Base-by-base conservation (phyloP, 1,140 invertebrate genomes). In the Delia radicum region DNA sequence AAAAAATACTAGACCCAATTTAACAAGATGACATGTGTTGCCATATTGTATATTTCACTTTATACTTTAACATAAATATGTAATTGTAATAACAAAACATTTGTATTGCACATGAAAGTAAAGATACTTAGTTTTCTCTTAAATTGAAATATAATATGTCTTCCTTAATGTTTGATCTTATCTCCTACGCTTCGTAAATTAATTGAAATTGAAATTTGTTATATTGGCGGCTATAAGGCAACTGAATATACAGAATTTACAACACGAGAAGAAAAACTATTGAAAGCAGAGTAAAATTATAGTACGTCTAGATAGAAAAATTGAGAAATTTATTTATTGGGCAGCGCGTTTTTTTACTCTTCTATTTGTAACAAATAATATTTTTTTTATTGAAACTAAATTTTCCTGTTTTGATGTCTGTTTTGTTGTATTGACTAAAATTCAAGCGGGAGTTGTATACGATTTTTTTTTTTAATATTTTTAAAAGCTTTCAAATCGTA, bases 141-240 rank as follows among this genome's bases (percentile, higher is more conserved):
- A 15, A 42, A 42, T 42, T 42, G 37, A 15, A 42, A 42, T 55
- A 21, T 55, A 29, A 28, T 67, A 31, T 67, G 18, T 67, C 63
- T 67, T 67, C 28, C 63, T 67, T 67, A 29, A 24, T 67, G n/a
- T 24, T 29, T 67, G 63, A 55, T 55, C 48, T 55, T 55, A 55
- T 55, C 63, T 67, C 63, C 63, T 67, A 33, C 63, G 63, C 63
- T 31, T 67, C 63, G 31, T 67, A 67, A 67, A 67, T 67, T 67
- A 67, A 67, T 67, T 67, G 63, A 55, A 55, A 55, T 5, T 55
- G 48, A 55, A 55, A 55, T 55, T n/a, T 55, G 48, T 55, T 24
- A 55, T 18, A 55, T 18, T 55, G 12, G n/a, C 37, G 24, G 48
- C 48, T 55, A 7, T 8, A 55, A 55, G 48, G 48, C 48, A 24